These are phyloP conservation scores for Synergus laeviventris DNA, from an alignment of 2,888 invertebrate species.

Conservation along the genomic window DNA sequence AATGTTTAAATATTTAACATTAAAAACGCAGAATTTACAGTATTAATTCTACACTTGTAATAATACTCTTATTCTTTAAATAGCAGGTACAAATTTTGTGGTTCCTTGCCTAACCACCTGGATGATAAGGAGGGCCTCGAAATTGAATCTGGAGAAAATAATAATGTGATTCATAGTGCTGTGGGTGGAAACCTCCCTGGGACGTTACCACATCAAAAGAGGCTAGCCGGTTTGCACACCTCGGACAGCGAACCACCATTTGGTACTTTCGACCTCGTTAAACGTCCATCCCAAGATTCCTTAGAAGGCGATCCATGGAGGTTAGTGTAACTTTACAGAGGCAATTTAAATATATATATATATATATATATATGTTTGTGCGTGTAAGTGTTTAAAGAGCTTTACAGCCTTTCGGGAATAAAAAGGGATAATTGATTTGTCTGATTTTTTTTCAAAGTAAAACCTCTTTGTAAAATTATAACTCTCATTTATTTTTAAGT, in stretches of 20 bases:
- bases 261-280: constrained; percentile 68
- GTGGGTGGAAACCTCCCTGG: constrained; percentile 71
- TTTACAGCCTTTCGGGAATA: not conserved
- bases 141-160: constrained; percentile 78
- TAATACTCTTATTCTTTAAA: not conserved
- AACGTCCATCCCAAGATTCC: constrained; percentile 72
- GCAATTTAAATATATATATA: constrained; percentile 18
- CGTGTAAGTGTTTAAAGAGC: too few relatives aligned
- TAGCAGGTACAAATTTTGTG: constrained; percentile 77
- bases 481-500: not conserved
- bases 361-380: too few relatives aligned
- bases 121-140: constrained; percentile 79
- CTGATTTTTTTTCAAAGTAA: not conserved
- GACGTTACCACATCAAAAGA: constrained; percentile 73
- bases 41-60: not conserved
- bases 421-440: constrained; percentile 26
- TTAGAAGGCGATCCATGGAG: constrained; percentile 74
- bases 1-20: too few relatives aligned
- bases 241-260: constrained; percentile 66
- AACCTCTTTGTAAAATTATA: not conserved
- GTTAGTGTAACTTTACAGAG: constrained; percentile 57
- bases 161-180: constrained; percentile 75
- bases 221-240: constrained; percentile 67
- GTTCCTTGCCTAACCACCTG: constrained; percentile 84
- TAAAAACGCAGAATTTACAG: too few relatives aligned